Base-by-base conservation (phyloP, 2,888 invertebrate genomes). In the Melanotus villosus region DNA sequence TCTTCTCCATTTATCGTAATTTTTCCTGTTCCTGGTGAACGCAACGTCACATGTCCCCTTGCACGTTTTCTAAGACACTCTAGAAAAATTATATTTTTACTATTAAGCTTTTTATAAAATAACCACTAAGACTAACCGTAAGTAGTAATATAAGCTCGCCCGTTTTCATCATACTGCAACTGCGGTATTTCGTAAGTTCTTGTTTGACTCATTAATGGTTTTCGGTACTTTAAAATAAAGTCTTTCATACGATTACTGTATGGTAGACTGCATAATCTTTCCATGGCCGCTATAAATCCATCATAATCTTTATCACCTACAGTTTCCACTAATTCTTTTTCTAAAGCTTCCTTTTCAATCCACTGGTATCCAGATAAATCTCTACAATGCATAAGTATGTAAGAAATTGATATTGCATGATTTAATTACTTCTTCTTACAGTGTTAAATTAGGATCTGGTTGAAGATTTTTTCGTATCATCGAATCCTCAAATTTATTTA, bases 1-100 rank as follows among this genome's bases (percentile, higher is more conserved):
- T 93, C 92, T 79, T 90, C 81, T 2, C 92, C 93, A 85, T 98
- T 97, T 62, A 98, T 92, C 23, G 86, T 88, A 62, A 97, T 89
- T 80, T 91, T 89, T 1, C 98, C 98, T 56, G 92, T 90, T 10
- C 98, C 98, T 18, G 95, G 93, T 9, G 90, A 89, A 69, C 87
- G 88, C 6, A 98, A 85, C n/a, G 92, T 94, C 0, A 97, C 96
- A 82, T 90, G 88, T 0, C 92, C 97, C 76, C 89, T 86, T 0
- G 94, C 90, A 67, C 86, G 85, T 84, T 95, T 95, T 69, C 94
- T 88, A 60, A 89, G 82, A 80, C 93, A 93, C 84, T 91, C 90
- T 90, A 71, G 82, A 81, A 10, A 23, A 36, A 12, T 10, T 45
- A 34, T 19, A 77, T 64, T 70, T 56, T 14, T 34, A 19, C 62